phyloP scores from a whole-genome alignment of 2,113 vertebrate genomes.

The Prolemur simus region DNA sequence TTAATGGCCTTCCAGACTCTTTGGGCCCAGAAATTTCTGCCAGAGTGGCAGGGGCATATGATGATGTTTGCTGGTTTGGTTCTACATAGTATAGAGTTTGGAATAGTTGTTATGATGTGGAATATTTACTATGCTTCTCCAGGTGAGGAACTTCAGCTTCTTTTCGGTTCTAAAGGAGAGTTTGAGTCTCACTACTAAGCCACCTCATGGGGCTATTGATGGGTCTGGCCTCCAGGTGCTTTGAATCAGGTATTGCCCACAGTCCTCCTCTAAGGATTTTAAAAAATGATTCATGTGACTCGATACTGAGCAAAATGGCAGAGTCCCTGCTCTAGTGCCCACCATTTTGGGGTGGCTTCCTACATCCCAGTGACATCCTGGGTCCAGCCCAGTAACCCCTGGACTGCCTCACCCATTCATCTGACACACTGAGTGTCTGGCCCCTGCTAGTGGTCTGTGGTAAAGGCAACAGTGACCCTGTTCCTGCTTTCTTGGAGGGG shows the following conservation, averaged over 20 bases:
- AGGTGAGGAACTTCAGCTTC: neutral
- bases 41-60: neutral
- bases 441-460: neutral
- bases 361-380: neutral
- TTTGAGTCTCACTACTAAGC: neutral
- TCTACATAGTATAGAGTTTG: neutral
- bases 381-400: neutral
- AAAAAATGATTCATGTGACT: neutral
- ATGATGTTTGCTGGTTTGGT: neutral
- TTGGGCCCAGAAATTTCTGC: neutral
- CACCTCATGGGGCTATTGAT: neutral
- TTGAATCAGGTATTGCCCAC: neutral
- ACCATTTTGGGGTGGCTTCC: neutral
- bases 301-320: neutral
- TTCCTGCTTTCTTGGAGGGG: neutral
- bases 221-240: neutral
- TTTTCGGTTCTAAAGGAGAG: neutral
- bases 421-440: fast-evolving
- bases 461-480: neutral
- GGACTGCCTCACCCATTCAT: neutral
- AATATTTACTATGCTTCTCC: neutral
- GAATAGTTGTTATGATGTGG: neutral
- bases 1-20: neutral
- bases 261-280: neutral
- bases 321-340: neutral